Evolutionary conservation across 2,888 invertebrate genomes (phyloP), one percentile per base, ranked within the genome.

Genomic region (Criorhina ranunculi): DNA sequence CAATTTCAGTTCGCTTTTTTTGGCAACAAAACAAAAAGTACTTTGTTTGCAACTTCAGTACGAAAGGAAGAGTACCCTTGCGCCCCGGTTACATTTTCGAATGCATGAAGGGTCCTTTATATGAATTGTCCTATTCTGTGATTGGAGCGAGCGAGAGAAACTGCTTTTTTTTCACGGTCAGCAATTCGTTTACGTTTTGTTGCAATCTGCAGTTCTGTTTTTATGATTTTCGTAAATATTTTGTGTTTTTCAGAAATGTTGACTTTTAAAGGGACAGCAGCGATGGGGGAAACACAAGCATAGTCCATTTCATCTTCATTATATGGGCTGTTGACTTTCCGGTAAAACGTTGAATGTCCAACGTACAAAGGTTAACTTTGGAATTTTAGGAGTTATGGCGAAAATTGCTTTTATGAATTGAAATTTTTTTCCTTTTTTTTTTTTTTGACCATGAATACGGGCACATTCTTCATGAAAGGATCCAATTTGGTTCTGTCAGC

Each of bases 121-220:
- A 33, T 66, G 75, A 46, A 40, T 49, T 37, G 46, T 75, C 64
- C 11, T 35, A 33, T 42, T 29, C 35, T 44, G 53, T 51, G 24
- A 70, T 35, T 17, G 1, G 46, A 51, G 19, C 12, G 12, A 35
- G 55, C 42, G 11, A n/a, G 44, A 37, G 57, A 24, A 51, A 67
- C 31, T 59, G 49, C 42, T 40, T 40, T 67, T 59, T 66, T 57
- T 76, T 76, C 75, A 75, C 64, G 75, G 75, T 75, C 75, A 75
- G 60, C 33, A 55, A 64, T 55, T 64, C 55, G 64, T 57, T 75
- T 57, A 49, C 33, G 66, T 24, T 76, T 66, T 66, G 59, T 76
- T 59, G 66, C 49, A 66, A 66, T 55, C 46, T 64, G 64, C 57
- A 55, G 11, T 35, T 15, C 42, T 29, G 40, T 37, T 75, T 72